Evolutionary conservation across 2,888 invertebrate genomes (phyloP), one percentile per base, ranked within the genome.

Genomic region (Ichneumoninae sp.): DNA sequence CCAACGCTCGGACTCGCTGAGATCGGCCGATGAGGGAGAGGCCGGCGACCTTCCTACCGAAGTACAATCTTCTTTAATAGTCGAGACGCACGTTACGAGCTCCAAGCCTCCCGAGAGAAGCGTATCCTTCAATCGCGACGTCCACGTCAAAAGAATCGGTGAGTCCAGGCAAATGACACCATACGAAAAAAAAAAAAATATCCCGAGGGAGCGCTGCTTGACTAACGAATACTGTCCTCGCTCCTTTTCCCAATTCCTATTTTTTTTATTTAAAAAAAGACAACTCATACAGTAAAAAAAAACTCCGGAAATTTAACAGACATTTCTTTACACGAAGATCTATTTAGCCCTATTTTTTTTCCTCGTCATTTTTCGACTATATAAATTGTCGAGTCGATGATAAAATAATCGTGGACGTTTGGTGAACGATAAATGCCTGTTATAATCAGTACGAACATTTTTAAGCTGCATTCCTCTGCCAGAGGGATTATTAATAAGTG

Each of bases 71-170:
- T 80, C 83, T 73, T 88, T 85, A 77, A 88, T 87, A 40, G 74
- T 83, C 84, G 85, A 84, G 81, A 87, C 88, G 82, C 90, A 89
- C 69, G 88, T 89, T 70, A 91, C 92, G 87, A 85, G 87, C 94
- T 95, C 94, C 93, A 94, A 92, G 91, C 92, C 91, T 88, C 94
- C 94, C 94, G 96, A 96, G 94, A 97, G 95, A 89, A 95, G 96
- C 91, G 98, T 98, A 91, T 98, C 97, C 94, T 98, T 98, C 95
- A 97, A 98, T 95, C 96, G 97, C 94, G 97, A 97, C 95, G 97
- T 98, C 92, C 97, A 97, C 95, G 97, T 98, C 93, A 98, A 98
- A 94, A 95, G 97, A 95, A 97, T 97, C 95, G 97, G 97, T 97
- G 96, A 96, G 96, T 94, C 91, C 90, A 90, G 91, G 90, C 90